Conservation (phyloP, 2,797 vertebrate species). For the Decapterus maruadsi region DNA sequence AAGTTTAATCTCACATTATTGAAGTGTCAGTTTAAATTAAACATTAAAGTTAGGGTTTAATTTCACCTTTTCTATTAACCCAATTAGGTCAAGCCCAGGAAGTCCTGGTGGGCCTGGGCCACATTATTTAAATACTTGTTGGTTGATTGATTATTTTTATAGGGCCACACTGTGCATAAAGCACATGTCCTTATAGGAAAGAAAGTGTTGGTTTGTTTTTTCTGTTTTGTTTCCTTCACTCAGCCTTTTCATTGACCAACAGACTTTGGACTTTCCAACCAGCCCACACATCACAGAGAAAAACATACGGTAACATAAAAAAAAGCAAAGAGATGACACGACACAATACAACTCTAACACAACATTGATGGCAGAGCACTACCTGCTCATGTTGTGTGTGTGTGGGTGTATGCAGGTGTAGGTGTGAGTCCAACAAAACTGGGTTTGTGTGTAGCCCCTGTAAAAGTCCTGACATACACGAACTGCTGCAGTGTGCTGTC, state of each 20-base stretch:
- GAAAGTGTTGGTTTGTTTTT: not conserved
- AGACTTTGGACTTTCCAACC: slow-evolving; percentile 36
- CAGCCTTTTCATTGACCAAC: slow-evolving; percentile 32
- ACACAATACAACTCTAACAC: slow-evolving; percentile 47
- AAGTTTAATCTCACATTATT: slow-evolving; percentile 52
- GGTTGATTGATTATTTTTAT: slow-evolving; percentile 27
- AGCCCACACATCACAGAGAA: slow-evolving; percentile 30
- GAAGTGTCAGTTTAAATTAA: slow-evolving; percentile 44
- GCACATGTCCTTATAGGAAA: slow-evolving; percentile 4
- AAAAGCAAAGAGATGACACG: slow-evolving; percentile 35
- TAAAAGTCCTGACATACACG: slow-evolving; percentile 47
- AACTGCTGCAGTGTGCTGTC: slow-evolving; percentile 25
- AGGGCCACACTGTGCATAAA: not conserved
- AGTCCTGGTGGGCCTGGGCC: not conserved
- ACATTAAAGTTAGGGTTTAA: slow-evolving; percentile 34
- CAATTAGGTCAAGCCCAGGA: slow-evolving; percentile 26
- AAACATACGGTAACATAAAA: slow-evolving; percentile 47
- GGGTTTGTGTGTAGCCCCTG: slow-evolving; percentile 22
- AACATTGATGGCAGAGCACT: slow-evolving; percentile 38
- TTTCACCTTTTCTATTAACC: slow-evolving; percentile 23
- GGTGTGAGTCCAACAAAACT: slow-evolving; percentile 28
- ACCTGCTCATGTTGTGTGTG: slow-evolving; percentile 29
- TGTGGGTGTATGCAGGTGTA: slow-evolving; percentile 30
- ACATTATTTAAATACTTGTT: slow-evolving; percentile 32
- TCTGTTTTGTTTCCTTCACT: slow-evolving; percentile 4